Base-by-base conservation (phyloP, 2,797 vertebrate genomes). In the Anas bernieri region DNA sequence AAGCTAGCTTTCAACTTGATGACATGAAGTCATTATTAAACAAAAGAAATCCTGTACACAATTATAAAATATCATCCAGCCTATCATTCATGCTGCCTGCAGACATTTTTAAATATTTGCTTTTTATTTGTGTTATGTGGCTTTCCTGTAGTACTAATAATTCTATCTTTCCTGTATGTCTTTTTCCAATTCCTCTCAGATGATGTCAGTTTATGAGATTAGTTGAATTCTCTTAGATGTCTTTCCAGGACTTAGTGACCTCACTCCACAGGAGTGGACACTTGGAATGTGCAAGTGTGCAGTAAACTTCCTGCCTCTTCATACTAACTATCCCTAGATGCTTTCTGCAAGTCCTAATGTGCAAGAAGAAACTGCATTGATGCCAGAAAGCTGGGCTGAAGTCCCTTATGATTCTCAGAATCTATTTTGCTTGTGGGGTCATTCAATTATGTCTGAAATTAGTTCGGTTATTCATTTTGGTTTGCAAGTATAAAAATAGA, bases 221-320 rank as follows among this genome's bases (percentile, higher is more conserved):
- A 72, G 55, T 84, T 90, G 87, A 87, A 69, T 61, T 95, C 33
- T 90, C 88, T 96, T 45, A 94, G 86, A 92, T 97, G 86, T 94
- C 72, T 93, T 92, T 95, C 92, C 92, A 96, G 70, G 93, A 89
- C 86, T 79, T 54, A 17, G 59, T 92, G 95, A 96, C 91, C 93
- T 96, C 78, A 92, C 66, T 95, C 79, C 52, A 68, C 83, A 83
- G 92, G 94, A 89, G 26, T 85, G 87, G 93, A 84, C 78, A 87
- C 28, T 88, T 1, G 81, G 93, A 96, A 96, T 94, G 64, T 69
- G 52, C 86, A 88, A 95, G 68, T 75, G 35, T 35, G 52, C 75
- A 74, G 41, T 84, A 78, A 87, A 75, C 88, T 93, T 95, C 94
- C 95, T 96, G 86, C 23, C 69, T 93, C 33, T 83, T 73, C 35